These are phyloP conservation scores for Eutolmus rufibarbis DNA, from an alignment of 2,888 invertebrate species.

Conservation along the genomic window DNA sequence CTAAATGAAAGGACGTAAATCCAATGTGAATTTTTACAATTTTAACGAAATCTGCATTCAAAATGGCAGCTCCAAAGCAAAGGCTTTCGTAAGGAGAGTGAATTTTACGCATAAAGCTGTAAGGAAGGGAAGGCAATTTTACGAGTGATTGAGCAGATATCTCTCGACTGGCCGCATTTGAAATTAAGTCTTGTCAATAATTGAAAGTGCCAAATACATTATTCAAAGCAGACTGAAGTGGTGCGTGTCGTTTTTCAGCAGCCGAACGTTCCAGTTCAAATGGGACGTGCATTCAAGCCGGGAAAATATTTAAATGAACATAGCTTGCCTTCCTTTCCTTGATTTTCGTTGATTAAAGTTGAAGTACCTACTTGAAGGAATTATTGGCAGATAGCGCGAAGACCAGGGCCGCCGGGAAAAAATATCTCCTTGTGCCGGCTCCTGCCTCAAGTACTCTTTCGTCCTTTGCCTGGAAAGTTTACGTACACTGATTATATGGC, in stretches of 20 bases:
- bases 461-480: neutral
- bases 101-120: neutral
- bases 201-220: neutral
- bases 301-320: conserved; percentile 6
- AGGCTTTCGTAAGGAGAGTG: neutral
- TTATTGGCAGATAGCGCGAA: neutral
- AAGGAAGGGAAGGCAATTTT: neutral
- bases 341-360: conserved; percentile 8
- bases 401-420: neutral
- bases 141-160: neutral
- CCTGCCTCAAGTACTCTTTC: neutral
- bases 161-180: neutral
- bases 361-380: neutral
- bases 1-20: no score
- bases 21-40: neutral
- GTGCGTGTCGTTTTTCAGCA: neutral
- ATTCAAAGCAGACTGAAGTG: neutral
- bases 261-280: neutral
- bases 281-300: neutral
- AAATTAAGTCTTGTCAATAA: neutral
- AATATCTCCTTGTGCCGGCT: neutral
- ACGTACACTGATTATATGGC: neutral
- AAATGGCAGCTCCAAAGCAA: neutral
- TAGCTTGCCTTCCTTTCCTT: neutral
- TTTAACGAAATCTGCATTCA: neutral